Percentiles rank a stretch among this genome's conserved stretches.
Evolutionary conservation across 2,888 invertebrate genomes (phyloP).

Genomic region (Acrobasis suavella): DNA sequence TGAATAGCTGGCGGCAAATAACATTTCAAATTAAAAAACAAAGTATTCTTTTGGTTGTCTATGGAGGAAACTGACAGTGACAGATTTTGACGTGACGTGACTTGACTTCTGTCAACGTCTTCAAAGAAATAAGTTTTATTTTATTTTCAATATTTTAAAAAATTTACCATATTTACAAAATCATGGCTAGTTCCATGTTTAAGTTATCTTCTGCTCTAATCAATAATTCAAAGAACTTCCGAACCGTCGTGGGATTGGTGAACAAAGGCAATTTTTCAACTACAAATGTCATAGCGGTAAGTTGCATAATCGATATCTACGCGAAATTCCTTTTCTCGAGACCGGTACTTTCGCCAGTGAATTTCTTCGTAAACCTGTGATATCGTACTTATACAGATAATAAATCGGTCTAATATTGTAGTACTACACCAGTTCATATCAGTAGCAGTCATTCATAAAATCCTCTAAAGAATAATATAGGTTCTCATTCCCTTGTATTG

Average conservation of each 20-base stretch:
- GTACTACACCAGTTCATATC: no score
- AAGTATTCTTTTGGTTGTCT: background rate
- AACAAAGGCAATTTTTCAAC: slow-evolving; percentile 64
- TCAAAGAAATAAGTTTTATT: background rate
- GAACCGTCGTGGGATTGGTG: slow-evolving; percentile 56
- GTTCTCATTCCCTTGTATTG: no score
- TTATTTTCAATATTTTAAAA: background rate
- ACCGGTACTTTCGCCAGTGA: background rate
- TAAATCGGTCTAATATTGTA: no score
- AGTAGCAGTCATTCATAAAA: no score
- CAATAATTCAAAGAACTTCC: slow-evolving; percentile 58
- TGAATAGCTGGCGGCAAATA: background rate
- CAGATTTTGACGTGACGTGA: background rate
- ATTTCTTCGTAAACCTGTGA: background rate
- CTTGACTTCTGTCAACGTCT: background rate
- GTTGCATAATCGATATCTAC: slow-evolving; percentile 68
- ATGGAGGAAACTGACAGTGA: background rate
- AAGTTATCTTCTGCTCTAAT: slow-evolving; percentile 59
- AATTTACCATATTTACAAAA: slow-evolving; percentile 33
- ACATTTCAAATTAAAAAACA: background rate
- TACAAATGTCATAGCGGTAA: slow-evolving; percentile 68
- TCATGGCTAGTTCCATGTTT: slow-evolving; percentile 68
- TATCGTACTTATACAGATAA: no score
- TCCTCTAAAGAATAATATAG: no score
- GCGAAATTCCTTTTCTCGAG: background rate